Evolutionary conservation across 2,113 vertebrate species (phyloP).

Genomic region (Sardina pilchardus): DNA sequence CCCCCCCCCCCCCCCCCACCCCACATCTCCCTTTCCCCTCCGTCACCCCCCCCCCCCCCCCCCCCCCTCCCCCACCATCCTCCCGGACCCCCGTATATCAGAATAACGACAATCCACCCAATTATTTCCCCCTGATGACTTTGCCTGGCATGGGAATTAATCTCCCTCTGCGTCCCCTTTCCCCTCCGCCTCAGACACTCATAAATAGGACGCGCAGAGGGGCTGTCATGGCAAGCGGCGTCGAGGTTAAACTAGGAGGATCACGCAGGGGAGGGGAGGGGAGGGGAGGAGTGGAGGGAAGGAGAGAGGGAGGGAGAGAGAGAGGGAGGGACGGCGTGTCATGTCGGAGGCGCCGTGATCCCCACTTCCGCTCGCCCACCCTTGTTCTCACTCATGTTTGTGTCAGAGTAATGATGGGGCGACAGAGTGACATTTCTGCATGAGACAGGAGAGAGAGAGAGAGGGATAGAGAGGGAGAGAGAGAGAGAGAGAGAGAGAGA

Average conservation of each 20-base stretch:
- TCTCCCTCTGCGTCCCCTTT: conserved; percentile 32
- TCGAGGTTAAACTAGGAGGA: conserved; percentile 5
- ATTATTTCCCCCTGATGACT: conserved; percentile 54
- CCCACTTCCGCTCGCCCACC: neutral
- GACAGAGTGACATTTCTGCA: neutral
- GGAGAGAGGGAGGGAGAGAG: neutral
- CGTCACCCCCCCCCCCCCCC: too few species aligned
- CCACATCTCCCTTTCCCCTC: too few species aligned
- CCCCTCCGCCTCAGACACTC: conserved; percentile 28
- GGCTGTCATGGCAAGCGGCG: conserved; percentile 26
- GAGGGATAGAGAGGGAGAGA: neutral
- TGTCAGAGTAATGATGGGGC: neutral
- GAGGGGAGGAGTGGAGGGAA: neutral
- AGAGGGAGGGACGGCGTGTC: neutral
- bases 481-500: neutral
- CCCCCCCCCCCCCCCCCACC: neutral
- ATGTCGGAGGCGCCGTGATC: neutral
- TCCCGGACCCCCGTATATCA: conserved; percentile 31
- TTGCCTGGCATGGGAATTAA: conserved; percentile 50
- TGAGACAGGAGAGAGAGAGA: neutral
- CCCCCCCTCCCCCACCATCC: too few species aligned
- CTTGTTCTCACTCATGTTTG: neutral
- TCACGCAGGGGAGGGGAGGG: neutral
- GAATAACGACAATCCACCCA: conserved; percentile 49
- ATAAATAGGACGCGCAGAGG: conserved; percentile 41